Conservation (phyloP, 2,888 invertebrate genomes). For the Dryocosmus kuriphilus region DNA sequence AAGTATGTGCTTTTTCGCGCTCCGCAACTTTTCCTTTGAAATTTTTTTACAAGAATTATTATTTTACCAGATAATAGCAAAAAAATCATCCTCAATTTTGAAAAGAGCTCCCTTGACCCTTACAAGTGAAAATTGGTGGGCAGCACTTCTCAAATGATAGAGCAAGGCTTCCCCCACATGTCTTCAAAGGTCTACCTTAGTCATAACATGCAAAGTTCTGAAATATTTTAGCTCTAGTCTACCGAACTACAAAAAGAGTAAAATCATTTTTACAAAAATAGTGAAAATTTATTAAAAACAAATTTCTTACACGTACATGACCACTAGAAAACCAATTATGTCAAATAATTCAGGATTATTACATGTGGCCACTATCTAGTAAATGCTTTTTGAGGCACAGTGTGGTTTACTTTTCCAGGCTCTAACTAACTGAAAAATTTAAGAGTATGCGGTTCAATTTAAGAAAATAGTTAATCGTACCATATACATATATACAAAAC, state of each 20-base stretch:
- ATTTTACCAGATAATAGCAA: too few relatives aligned
- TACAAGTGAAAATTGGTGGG: too few relatives aligned
- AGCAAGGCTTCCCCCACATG: too few relatives aligned
- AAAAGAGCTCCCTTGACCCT: too few relatives aligned
- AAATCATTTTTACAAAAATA: neutral
- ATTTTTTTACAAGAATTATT: too few relatives aligned
- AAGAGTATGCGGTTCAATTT: neutral
- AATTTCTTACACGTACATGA: neutral
- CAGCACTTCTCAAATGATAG: too few relatives aligned
- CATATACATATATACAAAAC: neutral
- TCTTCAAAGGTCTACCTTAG: too few relatives aligned
- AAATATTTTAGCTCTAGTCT: too few relatives aligned
- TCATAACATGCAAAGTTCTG: too few relatives aligned
- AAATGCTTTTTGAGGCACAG: neutral
- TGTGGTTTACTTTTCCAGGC: neutral
- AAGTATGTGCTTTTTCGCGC: too few relatives aligned
- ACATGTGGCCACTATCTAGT: neutral
- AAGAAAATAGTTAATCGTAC: neutral
- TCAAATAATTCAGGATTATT: neutral
- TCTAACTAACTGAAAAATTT: neutral
- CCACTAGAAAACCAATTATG: neutral
- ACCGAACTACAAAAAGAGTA: neutral
- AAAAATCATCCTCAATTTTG: too few relatives aligned
- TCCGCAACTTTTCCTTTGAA: too few relatives aligned
- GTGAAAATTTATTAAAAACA: neutral